Conservation (phyloP, 2,113 vertebrate genomes). For the Dasyprocta punctata region DNA sequence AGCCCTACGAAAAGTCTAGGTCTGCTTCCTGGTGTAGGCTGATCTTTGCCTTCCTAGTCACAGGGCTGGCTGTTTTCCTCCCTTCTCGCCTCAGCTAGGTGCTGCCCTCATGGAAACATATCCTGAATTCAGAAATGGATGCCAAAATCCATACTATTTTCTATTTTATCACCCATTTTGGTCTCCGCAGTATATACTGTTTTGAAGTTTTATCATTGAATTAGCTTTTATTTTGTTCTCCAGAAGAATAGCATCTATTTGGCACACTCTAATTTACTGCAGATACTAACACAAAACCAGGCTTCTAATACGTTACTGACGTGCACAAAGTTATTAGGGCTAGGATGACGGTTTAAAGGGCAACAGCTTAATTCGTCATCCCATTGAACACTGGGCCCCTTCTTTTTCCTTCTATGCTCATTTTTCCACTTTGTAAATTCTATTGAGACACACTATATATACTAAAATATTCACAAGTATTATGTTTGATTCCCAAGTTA, state of each 20-base stretch:
- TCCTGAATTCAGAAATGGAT: neutral
- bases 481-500: neutral
- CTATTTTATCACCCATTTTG: neutral
- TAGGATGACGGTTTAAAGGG: neutral
- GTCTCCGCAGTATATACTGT: neutral
- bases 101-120: neutral
- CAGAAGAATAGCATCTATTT: neutral
- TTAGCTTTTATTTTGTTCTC: neutral
- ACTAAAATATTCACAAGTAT: neutral
- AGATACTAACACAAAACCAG: neutral
- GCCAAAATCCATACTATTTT: neutral
- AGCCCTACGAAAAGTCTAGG: no score
- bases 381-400: neutral
- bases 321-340: neutral
- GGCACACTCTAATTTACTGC: neutral
- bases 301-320: neutral
- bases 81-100: neutral
- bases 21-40: neutral
- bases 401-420: neutral
- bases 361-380: neutral
- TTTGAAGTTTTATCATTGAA: neutral
- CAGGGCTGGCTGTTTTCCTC: neutral
- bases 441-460: neutral
- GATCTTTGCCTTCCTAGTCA: neutral
- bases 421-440: neutral